Conservation (phyloP, 2,113 vertebrate species). For the Chascanopsetta lugubris region DNA sequence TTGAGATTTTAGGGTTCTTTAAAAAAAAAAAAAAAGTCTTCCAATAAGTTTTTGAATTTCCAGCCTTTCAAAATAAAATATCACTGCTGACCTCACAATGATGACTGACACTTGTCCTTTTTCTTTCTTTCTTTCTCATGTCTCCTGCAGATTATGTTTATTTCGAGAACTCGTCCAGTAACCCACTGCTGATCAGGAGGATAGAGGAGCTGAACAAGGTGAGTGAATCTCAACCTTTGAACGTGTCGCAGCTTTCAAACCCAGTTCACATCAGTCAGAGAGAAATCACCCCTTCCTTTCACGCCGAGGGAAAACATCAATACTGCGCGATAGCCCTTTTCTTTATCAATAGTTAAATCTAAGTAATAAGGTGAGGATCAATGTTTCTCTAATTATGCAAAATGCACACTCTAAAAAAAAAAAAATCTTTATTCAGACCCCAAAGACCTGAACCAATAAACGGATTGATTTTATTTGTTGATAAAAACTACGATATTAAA, state of each 20-base stretch:
- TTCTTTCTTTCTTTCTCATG: slow-evolving; percentile 6
- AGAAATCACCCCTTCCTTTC: background rate
- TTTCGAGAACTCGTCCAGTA: slow-evolving; percentile 88
- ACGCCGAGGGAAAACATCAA: background rate
- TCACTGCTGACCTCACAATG: background rate
- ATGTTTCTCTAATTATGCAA: too few species aligned
- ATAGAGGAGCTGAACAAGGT: slow-evolving; percentile 89
- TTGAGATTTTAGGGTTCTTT: too few species aligned
- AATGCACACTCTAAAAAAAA: too few species aligned
- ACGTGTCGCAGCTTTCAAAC: background rate
- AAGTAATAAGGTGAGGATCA: background rate
- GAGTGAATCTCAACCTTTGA: slow-evolving; percentile 41
- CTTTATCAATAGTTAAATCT: background rate
- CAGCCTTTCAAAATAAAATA: too few species aligned
- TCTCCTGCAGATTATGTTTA: slow-evolving; percentile 84
- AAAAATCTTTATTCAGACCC: too few species aligned
- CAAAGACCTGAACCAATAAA: too few species aligned
- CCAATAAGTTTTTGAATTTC: background rate
- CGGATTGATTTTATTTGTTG: too few species aligned
- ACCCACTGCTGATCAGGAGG: slow-evolving; percentile 86
- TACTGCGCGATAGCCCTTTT: background rate
- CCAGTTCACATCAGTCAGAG: too few species aligned
- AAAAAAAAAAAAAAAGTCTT: too few species aligned
- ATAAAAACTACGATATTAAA: too few species aligned
- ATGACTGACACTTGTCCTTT: slow-evolving; percentile 29